Evolutionary conservation across 1,140 invertebrate species (phyloP).

Genomic region (Zaprionus tsacasi): DNA sequence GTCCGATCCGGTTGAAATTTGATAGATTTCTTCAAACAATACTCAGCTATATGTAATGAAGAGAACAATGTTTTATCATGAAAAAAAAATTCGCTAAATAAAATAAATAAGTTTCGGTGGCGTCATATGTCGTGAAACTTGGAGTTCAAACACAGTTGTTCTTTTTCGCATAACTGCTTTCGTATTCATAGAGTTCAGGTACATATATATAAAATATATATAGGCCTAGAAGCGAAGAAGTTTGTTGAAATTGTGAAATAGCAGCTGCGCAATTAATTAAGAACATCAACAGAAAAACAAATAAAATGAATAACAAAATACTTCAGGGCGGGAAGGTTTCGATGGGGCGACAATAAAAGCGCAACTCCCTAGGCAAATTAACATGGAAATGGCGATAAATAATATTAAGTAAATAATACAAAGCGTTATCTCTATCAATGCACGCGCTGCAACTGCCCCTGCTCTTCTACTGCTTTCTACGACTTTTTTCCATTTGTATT

Average conservation of each 20-base stretch:
- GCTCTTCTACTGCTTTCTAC: background rate
- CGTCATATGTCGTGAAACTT: slow-evolving; percentile 51
- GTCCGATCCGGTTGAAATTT: background rate
- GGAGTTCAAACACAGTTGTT: slow-evolving; percentile 66
- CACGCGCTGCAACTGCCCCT: background rate
- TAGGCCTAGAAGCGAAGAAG: slow-evolving; percentile 29
- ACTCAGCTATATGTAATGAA: background rate
- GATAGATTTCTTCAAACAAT: background rate
- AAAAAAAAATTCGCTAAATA: no score
- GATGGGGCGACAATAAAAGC: background rate
- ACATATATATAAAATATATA: slow-evolving; percentile 8
- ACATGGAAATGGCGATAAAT: slow-evolving; percentile 41
- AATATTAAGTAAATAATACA: slow-evolving; percentile 55
- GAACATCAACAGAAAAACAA: slow-evolving; percentile 3
- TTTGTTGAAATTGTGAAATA: slow-evolving; percentile 28
- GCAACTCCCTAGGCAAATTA: slow-evolving; percentile 37
- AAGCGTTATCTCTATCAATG: slow-evolving; percentile 4
- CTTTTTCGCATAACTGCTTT: background rate
- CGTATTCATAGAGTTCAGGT: slow-evolving; percentile 1
- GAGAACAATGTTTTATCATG: no score
- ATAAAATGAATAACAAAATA: slow-evolving; percentile 21
- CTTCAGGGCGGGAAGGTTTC: slow-evolving; percentile 6
- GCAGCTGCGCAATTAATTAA: slow-evolving; percentile 64
- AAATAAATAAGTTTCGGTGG: background rate
- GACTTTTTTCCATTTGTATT: background rate